phyloP scores from a whole-genome alignment of 2,888 invertebrate species.

The Agelastica alni region DNA sequence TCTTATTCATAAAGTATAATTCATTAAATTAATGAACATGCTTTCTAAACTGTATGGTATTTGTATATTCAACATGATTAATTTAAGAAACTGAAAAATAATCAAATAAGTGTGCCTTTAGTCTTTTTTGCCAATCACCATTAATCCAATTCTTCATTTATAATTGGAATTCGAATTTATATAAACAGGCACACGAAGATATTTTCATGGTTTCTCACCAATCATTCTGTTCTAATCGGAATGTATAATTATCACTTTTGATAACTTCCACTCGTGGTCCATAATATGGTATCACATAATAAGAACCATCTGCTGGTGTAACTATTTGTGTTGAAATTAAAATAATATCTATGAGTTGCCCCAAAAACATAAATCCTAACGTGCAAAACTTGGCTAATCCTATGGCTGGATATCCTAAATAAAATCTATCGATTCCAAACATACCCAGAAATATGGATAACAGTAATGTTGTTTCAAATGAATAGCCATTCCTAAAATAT shows the following conservation, averaged over 20 bases:
- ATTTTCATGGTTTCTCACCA: no score
- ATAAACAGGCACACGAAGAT: no score
- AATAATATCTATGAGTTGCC: constrained; percentile 93
- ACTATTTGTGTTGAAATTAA: constrained; percentile 94
- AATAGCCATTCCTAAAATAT: constrained; percentile 87
- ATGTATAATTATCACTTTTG: constrained; percentile 83
- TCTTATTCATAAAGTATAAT: no score
- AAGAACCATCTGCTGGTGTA: constrained; percentile 92
- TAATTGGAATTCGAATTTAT: no score
- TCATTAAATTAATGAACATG: no score
- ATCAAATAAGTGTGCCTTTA: no score
- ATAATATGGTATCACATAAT: constrained; percentile 91
- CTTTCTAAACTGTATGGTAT: no score
- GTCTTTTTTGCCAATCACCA: no score
- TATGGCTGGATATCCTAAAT: constrained; percentile 96
- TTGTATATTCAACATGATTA: no score
- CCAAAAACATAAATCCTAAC: constrained; percentile 93
- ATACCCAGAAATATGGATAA: constrained; percentile 96
- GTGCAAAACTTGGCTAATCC: constrained; percentile 95
- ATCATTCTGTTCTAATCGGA: constrained; percentile 77
- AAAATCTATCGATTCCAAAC: constrained; percentile 97
- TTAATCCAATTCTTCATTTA: no score
- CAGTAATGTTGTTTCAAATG: constrained; percentile 87
- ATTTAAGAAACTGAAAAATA: no score
- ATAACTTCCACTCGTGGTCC: constrained; percentile 85